These are phyloP conservation scores for Psilopogon haemacephalus DNA, from an alignment of 2,113 vertebrate species.

Conservation along the genomic window DNA sequence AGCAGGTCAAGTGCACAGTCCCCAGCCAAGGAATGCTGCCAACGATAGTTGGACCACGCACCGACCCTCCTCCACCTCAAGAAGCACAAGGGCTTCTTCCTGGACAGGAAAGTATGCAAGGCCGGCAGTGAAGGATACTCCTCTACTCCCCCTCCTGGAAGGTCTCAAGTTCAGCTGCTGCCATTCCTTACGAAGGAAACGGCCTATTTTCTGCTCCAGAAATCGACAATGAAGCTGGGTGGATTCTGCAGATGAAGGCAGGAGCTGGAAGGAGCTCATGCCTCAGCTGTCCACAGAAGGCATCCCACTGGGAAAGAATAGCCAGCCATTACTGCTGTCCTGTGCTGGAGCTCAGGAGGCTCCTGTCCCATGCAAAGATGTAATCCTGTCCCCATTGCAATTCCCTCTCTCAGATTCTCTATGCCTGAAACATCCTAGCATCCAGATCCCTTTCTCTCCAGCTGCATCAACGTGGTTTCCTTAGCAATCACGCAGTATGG, in stretches of 20 bases:
- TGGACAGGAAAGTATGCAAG: not conserved
- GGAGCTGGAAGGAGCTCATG: not conserved
- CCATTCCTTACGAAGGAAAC: not conserved
- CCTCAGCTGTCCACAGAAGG: not conserved
- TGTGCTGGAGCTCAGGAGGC: fast-evolving
- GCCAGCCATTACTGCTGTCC: not conserved
- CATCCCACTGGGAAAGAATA: not conserved
- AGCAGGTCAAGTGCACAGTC: not conserved
- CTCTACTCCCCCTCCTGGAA: conserved; percentile 54
- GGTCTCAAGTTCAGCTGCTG: not conserved
- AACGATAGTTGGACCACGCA: not conserved
- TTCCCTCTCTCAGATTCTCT: not conserved
- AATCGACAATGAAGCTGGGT: not conserved
- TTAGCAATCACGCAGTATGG: not conserved
- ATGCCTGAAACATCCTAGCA: fast-evolving
- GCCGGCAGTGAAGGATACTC: not conserved
- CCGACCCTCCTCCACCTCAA: not conserved
- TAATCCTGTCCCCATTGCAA: fast-evolving
- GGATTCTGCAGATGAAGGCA: not conserved
- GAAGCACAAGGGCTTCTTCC: not conserved
- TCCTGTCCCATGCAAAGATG: not conserved
- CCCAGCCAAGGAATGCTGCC: not conserved
- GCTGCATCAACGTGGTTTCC: fast-evolving
- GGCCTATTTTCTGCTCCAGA: not conserved
- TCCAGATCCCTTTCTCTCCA: not conserved